These are phyloP conservation scores for Carposina sasakii DNA, from an alignment of 1,140 invertebrate genomes.

Conservation along the genomic window DNA sequence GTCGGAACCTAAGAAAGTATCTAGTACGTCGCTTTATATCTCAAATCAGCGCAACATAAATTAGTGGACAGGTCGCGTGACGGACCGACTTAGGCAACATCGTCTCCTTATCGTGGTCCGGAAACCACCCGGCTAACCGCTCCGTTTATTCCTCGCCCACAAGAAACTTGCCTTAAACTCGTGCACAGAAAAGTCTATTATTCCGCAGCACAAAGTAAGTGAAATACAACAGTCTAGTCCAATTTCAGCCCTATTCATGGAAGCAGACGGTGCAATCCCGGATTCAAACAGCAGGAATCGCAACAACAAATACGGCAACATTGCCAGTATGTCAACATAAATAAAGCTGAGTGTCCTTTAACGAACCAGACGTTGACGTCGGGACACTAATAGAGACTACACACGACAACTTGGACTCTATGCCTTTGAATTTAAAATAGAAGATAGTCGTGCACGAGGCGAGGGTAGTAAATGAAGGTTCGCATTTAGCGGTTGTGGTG, in stretches of 20 bases:
- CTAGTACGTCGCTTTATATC: constrained; percentile 44
- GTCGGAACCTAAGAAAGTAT: constrained; percentile 38
- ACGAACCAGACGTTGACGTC: constrained; percentile 65
- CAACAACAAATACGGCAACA: constrained; percentile 58
- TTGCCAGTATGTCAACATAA: constrained; percentile 66
- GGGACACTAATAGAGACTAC: constrained; percentile 49
- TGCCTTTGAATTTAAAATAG: constrained; percentile 32
- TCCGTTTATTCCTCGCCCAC: constrained; percentile 16
- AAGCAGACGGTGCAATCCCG: constrained; percentile 30
- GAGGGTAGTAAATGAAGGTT: constrained; percentile 60
- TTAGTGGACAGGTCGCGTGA: constrained; percentile 65
- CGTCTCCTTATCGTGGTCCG: constrained; percentile 64
- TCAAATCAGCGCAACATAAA: constrained; percentile 65
- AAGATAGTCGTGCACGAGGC: constrained; percentile 24
- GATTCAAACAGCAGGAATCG: constrained; percentile 23
- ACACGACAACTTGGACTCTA: constrained; percentile 42
- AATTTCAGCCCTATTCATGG: constrained; percentile 46
- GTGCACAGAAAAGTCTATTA: constrained; percentile 37
- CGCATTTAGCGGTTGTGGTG: no score
- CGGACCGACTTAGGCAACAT: constrained; percentile 54
- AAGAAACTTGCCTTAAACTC: constrained; percentile 40
- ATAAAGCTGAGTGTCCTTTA: constrained; percentile 70
- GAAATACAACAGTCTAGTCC: constrained; percentile 8
- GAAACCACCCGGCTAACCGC: constrained; percentile 48
- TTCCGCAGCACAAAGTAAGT: constrained; percentile 23